Conservation (phyloP, 2,888 invertebrate genomes). For the Cloeon dipterum region DNA sequence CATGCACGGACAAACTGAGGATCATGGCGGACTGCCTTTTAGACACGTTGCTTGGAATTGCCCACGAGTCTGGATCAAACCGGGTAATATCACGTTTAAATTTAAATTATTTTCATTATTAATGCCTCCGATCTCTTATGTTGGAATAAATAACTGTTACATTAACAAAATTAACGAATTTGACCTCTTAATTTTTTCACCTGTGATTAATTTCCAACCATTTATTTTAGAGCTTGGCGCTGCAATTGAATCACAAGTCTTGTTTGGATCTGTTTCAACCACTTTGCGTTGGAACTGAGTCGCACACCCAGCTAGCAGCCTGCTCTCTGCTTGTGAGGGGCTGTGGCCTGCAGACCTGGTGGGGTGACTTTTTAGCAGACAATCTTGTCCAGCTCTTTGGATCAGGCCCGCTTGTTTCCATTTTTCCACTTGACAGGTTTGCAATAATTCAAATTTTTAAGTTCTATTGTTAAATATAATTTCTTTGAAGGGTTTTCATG, state of each 20-base stretch:
- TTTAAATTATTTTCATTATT: conserved; percentile 1
- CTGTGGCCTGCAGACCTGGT: conserved; percentile 56
- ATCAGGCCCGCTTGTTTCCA: conserved; percentile 41
- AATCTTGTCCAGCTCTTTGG: conserved; percentile 58
- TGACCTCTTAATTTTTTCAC: too few relatives aligned
- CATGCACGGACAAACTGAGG: conserved; percentile 63
- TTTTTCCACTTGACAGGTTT: conserved; percentile 70
- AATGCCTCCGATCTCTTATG: neutral
- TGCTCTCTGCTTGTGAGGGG: conserved; percentile 56
- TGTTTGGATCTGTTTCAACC: conserved; percentile 45
- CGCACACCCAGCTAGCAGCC: conserved; percentile 53
- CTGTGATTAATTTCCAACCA: neutral
- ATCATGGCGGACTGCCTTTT: conserved; percentile 60
- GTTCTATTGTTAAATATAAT: conserved; percentile 1
- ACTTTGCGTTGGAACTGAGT: conserved; percentile 53
- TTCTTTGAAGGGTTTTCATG: conserved; percentile 46
- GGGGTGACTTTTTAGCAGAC: conserved; percentile 76
- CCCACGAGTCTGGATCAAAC: conserved; percentile 29
- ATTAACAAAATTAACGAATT: too few relatives aligned
- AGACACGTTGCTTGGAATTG: conserved; percentile 52
- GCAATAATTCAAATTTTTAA: neutral
- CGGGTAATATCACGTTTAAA: neutral
- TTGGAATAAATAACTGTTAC: too few relatives aligned
- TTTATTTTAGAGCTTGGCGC: neutral
- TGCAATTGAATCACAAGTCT: conserved; percentile 12